Conservation (phyloP, 2,888 invertebrate genomes). For the Junonia oenone region DNA sequence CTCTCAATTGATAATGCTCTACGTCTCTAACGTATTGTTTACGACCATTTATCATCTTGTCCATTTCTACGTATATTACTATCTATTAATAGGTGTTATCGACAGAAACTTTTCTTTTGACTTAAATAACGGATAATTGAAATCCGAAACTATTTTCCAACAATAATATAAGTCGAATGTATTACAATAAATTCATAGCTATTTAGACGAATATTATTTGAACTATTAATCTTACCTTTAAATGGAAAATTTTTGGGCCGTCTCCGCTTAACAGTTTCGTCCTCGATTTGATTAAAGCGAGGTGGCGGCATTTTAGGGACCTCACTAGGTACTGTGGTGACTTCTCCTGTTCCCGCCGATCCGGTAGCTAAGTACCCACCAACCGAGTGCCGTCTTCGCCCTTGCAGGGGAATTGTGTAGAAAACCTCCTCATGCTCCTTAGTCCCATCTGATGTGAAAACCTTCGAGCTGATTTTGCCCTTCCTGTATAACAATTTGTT, state of each 20-base stretch:
- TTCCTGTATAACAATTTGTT: slow-evolving; percentile 43
- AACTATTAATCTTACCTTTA: slow-evolving; percentile 52
- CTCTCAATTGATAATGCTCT: slow-evolving; percentile 51
- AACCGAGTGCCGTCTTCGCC: slow-evolving; percentile 82
- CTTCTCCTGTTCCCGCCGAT: slow-evolving; percentile 55
- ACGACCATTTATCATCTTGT: slow-evolving; percentile 54
- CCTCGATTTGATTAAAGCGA: slow-evolving; percentile 52
- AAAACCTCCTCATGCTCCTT: slow-evolving; percentile 82
- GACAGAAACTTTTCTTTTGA: slow-evolving; percentile 37
- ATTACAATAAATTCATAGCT: too few species aligned
- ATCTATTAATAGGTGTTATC: slow-evolving; percentile 63
- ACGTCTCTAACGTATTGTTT: slow-evolving; percentile 65
- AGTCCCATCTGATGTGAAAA: slow-evolving; percentile 55
- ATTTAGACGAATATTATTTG: neutral
- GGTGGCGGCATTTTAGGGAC: slow-evolving; percentile 78
- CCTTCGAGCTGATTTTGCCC: slow-evolving; percentile 63
- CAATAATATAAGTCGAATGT: too few species aligned
- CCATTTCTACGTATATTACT: slow-evolving; percentile 40
- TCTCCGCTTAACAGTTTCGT: slow-evolving; percentile 60
- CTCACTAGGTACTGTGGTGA: slow-evolving; percentile 73
- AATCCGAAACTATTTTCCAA: too few species aligned
- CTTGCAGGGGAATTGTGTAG: slow-evolving; percentile 74
- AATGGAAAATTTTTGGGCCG: slow-evolving; percentile 65
- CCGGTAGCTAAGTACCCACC: slow-evolving; percentile 81
- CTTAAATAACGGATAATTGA: too few species aligned